Evolutionary conservation across 2,888 invertebrate genomes (phyloP), one percentile per base, ranked within the genome.

Genomic region (Mythimna lalbum): DNA sequence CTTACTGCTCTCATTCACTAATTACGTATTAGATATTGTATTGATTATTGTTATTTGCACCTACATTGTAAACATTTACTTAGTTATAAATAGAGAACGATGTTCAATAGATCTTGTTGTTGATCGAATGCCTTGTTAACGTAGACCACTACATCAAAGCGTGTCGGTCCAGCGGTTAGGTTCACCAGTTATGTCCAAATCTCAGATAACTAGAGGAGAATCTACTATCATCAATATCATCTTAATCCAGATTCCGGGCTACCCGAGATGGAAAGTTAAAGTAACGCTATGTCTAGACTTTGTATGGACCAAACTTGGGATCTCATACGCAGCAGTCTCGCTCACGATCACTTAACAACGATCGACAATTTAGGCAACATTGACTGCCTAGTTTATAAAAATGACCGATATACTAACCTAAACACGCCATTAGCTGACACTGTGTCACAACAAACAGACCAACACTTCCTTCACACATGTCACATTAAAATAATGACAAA

Each of bases 401-500:
- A 36, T 12, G 2, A 21, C 14, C 5, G 14, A 36, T 33, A 21
- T 7, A 36, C 36, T 36, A 56, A 53, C 27, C 23, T 39, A 43
- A 31, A 53, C 14, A 1, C 21, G 6, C 70, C 9, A 39, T n/a
- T 27, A 31, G 19, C 10, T 49, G 7, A 23, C 33, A 27, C 59
- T 50, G 27, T 62, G 39, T 60, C 66, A 36, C 17, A 36, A 39
- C 59, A 63, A 50, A 14, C 23, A 4, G 31, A 47, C 27, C 62
- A 31, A 55, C 47, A 73, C 52, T 50, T 64, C 36, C 50, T 50
- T 39, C 47, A 31, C 47, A 65, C 65, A 64, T 78, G 80, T 64
- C 68, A 75, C 63, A 81, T 82, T 81, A 80, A 73, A 84, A 74
- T 82, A 77, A 80, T 76, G 72, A 80, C 80, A 80, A 81, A 83